phyloP scores from a whole-genome alignment of 2,113 vertebrate species.

The Cyanistes caeruleus region DNA sequence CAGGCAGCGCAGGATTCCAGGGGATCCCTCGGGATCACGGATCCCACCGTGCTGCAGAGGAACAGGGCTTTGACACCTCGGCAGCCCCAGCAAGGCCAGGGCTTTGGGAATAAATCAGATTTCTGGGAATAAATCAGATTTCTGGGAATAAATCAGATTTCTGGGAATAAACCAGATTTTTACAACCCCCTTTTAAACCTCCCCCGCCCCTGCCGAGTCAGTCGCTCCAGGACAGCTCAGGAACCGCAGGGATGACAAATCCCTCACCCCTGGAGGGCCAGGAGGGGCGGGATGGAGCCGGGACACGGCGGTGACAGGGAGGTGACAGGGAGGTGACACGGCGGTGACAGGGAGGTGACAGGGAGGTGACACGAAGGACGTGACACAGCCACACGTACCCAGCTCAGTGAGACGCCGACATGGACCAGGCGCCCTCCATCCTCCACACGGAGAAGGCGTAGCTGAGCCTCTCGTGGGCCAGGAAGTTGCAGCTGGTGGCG shows the following conservation, averaged over 20 bases:
- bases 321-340: too few relatives aligned
- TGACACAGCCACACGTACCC: neutral
- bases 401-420: constrained; percentile 85
- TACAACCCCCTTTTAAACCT: neutral
- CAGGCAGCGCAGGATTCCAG: rapidly evolving
- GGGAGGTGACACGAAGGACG: neutral
- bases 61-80: neutral
- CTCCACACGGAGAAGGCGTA: constrained; percentile 91
- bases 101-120: neutral
- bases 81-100: neutral
- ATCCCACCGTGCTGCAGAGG: rapidly evolving
- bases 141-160: too few relatives aligned
- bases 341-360: too few relatives aligned
- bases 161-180: neutral
- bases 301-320: rapidly evolving
- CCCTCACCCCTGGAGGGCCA: neutral
- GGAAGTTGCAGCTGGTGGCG: constrained; percentile 86
- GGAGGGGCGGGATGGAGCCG: neutral
- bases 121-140: neutral
- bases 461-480: constrained; percentile 89
- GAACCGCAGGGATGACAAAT: neutral
- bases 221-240: neutral
- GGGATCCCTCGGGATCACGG: rapidly evolving
- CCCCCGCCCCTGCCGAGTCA: neutral
- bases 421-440: constrained; percentile 91